Base-by-base conservation (phyloP, 2,888 invertebrate genomes). In the Drosophila lacicola region DNA sequence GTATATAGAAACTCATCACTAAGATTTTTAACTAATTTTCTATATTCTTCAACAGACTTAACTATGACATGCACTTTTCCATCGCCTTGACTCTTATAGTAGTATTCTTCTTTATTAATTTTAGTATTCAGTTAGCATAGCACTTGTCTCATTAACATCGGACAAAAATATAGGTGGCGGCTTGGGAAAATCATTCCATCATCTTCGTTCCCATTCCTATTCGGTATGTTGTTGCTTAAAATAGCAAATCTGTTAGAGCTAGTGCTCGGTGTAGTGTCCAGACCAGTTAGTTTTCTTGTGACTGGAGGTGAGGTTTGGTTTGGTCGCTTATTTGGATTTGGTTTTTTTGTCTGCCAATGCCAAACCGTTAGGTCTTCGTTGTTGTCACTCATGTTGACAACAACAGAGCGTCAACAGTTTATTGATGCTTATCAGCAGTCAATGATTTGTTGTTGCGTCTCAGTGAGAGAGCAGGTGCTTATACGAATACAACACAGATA, bases 281-380 rank as follows among this genome's bases (percentile, higher is more conserved):
- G 8, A 8, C 8, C 25, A 25, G 25, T 25, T 25, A 25, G 25
- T 8, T 25, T 25, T 8, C 25, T 37, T n/a, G 37, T 2, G 0
- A 37, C 2, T n/a, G 37, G 0, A 13, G n/a, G 13, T 13, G 17
- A 19, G 11, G 11, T 36, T 49, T 60, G 14, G 42, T 45, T 56
- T 66, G 60, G 25, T 51, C 50, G 6, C 19, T 50, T 37, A 9
- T 13, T 50, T 50, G 25, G 1, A 9, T 50, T 50, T 19, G 36
- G 3, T 21, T 50, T 37, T 21, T 37, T 37, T 37, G 9, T 37
- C n/a, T 37, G 50, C 37, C 36, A 37, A 1, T 0, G 21, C 36
- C 8, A 37, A 3, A 50, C 50, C 11, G 19, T 17, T 21, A 19
- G 5, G 25, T 50, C 25, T 3, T 50, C 25, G 5, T 50, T 37